A percentile compares a stretch with the other conserved stretches of the same genome.
Evolutionary conservation across 2,113 vertebrate genomes (phyloP).

Genomic region (Bubo bubo): DNA sequence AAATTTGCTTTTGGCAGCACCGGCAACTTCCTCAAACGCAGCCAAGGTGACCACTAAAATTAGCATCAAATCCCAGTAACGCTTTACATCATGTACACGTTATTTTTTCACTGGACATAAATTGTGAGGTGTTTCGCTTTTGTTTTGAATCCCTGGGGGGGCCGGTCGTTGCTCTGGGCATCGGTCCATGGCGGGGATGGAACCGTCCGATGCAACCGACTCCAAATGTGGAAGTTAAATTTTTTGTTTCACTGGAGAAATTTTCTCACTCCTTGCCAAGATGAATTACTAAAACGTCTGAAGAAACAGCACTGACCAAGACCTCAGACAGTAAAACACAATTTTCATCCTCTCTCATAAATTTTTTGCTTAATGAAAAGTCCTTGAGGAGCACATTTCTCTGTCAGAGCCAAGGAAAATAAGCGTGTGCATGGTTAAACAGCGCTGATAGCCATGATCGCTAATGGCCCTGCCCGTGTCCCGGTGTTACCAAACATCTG

Average conservation of each 20-base stretch:
- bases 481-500: not conserved
- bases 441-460: not conserved
- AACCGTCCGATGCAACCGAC: not conserved
- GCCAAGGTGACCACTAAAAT: constrained; percentile 57
- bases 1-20: constrained; percentile 41
- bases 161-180: not conserved
- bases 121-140: not conserved
- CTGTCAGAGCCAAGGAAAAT: not conserved
- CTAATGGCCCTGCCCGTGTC: not conserved
- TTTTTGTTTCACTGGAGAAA: not conserved
- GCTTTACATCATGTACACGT: not conserved
- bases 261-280: not conserved
- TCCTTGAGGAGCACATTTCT: not conserved
- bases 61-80: not conserved
- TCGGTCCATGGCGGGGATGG: rapidly evolving
- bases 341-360: not conserved
- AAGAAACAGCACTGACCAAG: not conserved
- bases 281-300: not conserved
- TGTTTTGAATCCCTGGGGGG: not conserved
- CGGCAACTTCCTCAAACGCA: not conserved
- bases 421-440: not conserved
- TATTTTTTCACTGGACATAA: constrained; percentile 10
- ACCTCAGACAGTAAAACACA: not conserved
- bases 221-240: not conserved
- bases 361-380: not conserved